Base-by-base conservation (phyloP, 2,888 invertebrate genomes). In the Pandemis heparana region DNA sequence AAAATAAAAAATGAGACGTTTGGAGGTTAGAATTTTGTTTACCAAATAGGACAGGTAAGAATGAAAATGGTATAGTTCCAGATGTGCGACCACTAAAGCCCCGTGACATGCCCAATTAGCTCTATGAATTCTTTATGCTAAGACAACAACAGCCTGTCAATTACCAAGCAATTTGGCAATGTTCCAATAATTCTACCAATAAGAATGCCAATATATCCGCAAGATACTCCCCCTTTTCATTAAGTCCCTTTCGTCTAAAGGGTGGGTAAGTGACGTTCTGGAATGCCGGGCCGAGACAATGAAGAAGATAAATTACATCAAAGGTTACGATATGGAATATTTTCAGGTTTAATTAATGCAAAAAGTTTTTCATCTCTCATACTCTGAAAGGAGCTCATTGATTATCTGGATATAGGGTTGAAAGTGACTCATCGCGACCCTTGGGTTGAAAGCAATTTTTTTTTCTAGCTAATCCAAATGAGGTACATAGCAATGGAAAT, bases 201-300 rank as follows among this genome's bases (percentile, higher is more conserved):
- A 74, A 74, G 69, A 70, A 74, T 74, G 68, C 60, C 74, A 74
- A 74, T 74, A 74, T 74, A 65, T 74, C 32, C 59, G 53, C 68
- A 73, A 64, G 71, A 69, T 41, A 41, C 41, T 65, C 60, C 69
- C 66, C 56, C 69, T 23, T 73, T 73, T 74, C 64, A 70, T 74
- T 70, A 64, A 74, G 60, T n/a, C 51, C 51, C 60, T n/a, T 56
- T 56, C 66, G 38, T 32, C 41, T 63, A 23, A 56, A 66, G 71
- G 62, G 51, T 23, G 65, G 64, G 60, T 64, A 69, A 64, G 68
- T 65, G 59, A 65, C 60, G 69, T 65, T 41, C 38, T 41, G 64
- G 69, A 65, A 69, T 73, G 62, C 41, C 23, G 56, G 23, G 16
- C 23, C 16, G 43, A 53, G 65, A 69, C 51, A 70, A 70, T 65